These are phyloP conservation scores for Cylas formicarius DNA, from an alignment of 1,140 invertebrate genomes.

Conservation along the genomic window DNA sequence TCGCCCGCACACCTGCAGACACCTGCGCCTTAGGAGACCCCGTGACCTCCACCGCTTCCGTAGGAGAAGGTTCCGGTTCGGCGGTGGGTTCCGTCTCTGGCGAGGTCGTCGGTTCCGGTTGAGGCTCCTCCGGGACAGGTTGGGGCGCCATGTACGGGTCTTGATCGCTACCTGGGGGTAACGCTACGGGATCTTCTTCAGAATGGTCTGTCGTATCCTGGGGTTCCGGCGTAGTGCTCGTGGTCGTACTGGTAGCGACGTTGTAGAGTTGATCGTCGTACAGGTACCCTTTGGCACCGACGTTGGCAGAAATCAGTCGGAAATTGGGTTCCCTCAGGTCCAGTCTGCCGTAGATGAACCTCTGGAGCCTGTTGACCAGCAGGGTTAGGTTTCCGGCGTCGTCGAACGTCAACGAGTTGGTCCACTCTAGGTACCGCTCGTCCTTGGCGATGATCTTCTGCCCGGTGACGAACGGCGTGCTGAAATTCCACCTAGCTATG, in stretches of 20 bases:
- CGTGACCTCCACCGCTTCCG: neutral
- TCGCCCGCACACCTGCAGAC: neutral
- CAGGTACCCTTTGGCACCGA: conserved; percentile 55
- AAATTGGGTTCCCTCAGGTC: conserved; percentile 38
- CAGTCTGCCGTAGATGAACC: conserved; percentile 42
- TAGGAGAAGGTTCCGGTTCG: conserved; percentile 1
- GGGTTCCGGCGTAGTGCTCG: neutral
- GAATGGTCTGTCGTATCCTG: conserved; percentile 8
- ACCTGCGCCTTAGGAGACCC: neutral
- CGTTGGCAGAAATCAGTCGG: conserved; percentile 35
- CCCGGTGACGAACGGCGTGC: conserved; percentile 38
- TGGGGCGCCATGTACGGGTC: conserved; percentile 20
- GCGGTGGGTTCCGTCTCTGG: conserved; percentile 34
- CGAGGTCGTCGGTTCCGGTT: conserved; percentile 25
- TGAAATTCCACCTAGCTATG: conserved; percentile 59
- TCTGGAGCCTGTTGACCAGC: conserved; percentile 57
- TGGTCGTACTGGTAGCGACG: conserved; percentile 5
- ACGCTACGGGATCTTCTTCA: conserved; percentile 1
- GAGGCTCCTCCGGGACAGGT: conserved; percentile 35
- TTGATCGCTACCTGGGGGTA: conserved; percentile 18
- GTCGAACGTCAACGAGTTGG: conserved; percentile 61
- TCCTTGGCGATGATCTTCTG: conserved; percentile 56
- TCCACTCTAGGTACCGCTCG: conserved; percentile 61
- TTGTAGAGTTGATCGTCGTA: conserved; percentile 39
- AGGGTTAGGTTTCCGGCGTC: conserved; percentile 56